Conservation (phyloP, 2,888 invertebrate genomes). For the Omphaloscelis lunosa region DNA sequence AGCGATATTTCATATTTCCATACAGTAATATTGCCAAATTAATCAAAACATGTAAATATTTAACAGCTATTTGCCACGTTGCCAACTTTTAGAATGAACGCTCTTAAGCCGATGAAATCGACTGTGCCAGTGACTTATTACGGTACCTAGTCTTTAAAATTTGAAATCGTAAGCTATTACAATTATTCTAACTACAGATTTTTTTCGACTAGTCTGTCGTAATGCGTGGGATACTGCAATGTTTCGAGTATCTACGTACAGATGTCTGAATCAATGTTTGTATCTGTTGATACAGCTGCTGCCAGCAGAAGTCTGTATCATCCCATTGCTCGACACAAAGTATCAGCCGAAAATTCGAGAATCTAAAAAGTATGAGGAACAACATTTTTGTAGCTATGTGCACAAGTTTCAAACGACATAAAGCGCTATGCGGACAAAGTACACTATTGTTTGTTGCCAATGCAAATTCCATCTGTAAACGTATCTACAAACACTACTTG, state of each 20-base stretch:
- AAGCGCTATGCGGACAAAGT: not conserved
- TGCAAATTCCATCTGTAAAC: constrained; percentile 13
- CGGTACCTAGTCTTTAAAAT: not conserved
- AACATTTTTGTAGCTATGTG: constrained; percentile 1
- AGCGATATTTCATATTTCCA: too few relatives aligned
- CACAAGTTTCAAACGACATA: constrained; percentile 11
- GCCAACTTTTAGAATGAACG: too few relatives aligned
- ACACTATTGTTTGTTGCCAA: constrained; percentile 5
- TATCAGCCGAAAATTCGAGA: not conserved
- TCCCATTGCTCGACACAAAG: not conserved
- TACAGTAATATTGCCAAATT: too few relatives aligned
- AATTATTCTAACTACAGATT: not conserved
- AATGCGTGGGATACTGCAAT: too few relatives aligned
- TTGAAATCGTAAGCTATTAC: not conserved
- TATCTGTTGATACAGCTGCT: not conserved
- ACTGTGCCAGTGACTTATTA: not conserved
- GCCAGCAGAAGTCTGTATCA: not conserved
- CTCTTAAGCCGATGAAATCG: not conserved
- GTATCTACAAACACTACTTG: constrained; percentile 9
- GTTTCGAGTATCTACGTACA: not conserved
- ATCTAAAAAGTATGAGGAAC: not conserved
- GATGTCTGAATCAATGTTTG: not conserved
- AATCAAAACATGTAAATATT: too few relatives aligned
- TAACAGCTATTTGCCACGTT: too few relatives aligned
- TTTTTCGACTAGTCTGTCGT: not conserved